These are phyloP conservation scores for Clarias pachynema DNA, from an alignment of 2,797 vertebrate species.

Conservation along the genomic window DNA sequence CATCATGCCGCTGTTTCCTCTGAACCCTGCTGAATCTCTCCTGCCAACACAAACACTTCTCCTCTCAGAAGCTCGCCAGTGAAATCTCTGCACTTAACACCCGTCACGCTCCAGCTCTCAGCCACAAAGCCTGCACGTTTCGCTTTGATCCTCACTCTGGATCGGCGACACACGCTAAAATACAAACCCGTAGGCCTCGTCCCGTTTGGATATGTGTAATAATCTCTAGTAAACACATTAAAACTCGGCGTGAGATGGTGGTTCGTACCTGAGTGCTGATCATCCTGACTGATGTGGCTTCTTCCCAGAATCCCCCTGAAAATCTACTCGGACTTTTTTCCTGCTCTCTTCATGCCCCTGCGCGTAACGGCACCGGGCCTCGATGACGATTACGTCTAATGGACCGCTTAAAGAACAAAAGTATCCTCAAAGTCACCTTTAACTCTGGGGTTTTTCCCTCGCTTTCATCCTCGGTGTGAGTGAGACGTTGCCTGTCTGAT, in stretches of 20 bases:
- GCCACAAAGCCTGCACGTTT: conserved; percentile 14
- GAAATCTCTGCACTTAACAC: conserved; percentile 45
- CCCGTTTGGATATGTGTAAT: conserved; percentile 29
- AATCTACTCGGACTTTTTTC: conserved; percentile 76
- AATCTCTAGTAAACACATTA: conserved; percentile 28
- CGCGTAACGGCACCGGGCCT: conserved; percentile 74
- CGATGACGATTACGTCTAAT: conserved; percentile 75
- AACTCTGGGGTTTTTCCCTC: conserved; percentile 39
- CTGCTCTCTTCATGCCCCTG: conserved; percentile 58
- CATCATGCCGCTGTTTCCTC: neutral
- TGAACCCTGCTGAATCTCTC: neutral
- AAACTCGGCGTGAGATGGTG: neutral
- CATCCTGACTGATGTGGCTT: conserved; percentile 64
- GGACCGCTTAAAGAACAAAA: conserved; percentile 69
- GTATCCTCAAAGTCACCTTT: conserved; percentile 44
- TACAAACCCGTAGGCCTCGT: neutral
- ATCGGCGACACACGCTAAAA: conserved; percentile 48
- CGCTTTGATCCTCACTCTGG: conserved; percentile 38
- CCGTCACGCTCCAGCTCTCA: conserved; percentile 28
- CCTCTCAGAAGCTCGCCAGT: conserved; percentile 38
- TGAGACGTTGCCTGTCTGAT: conserved; percentile 5
- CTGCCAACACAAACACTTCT: conserved; percentile 50
- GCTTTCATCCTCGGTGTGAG: conserved; percentile 28
- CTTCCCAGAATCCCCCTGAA: conserved; percentile 70
- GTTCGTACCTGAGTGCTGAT: conserved; percentile 59